Evolutionary conservation across 2,113 vertebrate genomes (phyloP).

Genomic region (Misgurnus mizolepis): DNA sequence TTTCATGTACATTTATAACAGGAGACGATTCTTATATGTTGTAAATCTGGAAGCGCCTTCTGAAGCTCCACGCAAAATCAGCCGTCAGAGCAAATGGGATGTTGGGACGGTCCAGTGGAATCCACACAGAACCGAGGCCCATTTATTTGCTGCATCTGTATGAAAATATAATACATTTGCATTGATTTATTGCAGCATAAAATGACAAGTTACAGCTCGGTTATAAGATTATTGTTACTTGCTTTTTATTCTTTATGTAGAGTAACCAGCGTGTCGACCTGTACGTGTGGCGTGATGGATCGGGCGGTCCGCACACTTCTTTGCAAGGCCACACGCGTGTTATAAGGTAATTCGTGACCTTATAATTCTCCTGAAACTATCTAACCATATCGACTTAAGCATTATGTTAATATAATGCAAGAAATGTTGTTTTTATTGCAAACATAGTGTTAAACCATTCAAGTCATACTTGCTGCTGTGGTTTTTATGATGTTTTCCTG

Average conservation of each 20-base stretch:
- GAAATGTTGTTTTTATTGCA: not conserved
- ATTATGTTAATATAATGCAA: not conserved
- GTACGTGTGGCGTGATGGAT: conserved; percentile 92
- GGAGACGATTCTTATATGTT: conserved; percentile 92
- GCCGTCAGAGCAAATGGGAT: conserved; percentile 98
- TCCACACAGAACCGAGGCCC: conserved; percentile 82
- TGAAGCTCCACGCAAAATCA: conserved; percentile 87
- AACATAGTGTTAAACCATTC: not conserved
- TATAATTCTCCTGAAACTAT: too few species aligned
- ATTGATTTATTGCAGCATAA: not conserved
- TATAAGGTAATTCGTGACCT: conserved; percentile 82
- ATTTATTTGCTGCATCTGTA: conserved; percentile 94
- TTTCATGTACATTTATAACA: conserved; percentile 58
- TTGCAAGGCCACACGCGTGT: conserved; percentile 96
- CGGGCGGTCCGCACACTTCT: conserved; percentile 86
- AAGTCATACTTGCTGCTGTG: not conserved
- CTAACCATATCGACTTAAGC: too few species aligned
- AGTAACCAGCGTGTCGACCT: conserved; percentile 96
- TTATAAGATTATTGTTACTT: not conserved
- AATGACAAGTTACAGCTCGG: too few species aligned
- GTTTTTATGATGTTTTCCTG: not conserved
- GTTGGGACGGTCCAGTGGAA: conserved; percentile 98
- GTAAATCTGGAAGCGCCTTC: conserved; percentile 90
- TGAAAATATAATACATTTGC: conserved; percentile 26
- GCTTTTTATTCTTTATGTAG: conserved; percentile 67